Base-by-base conservation (phyloP, 1,140 invertebrate genomes). In the Drosophila miranda region DNA sequence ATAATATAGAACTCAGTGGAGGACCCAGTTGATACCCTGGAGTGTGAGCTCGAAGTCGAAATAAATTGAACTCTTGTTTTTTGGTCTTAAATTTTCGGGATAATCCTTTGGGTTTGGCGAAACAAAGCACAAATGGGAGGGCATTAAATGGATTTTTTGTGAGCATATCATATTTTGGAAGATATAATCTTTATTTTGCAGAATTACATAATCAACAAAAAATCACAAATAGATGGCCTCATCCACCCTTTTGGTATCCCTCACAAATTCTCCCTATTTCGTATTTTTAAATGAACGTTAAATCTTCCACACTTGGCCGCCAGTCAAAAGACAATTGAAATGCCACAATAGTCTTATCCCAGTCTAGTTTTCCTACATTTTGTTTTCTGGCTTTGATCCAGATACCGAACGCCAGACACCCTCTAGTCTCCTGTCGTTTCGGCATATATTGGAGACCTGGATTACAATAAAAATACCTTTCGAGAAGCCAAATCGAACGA, bases 281-380 rank as follows among this genome's bases (percentile, higher is more conserved):
- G 8, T 30, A 30, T 2, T 30, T 3, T 3, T 3, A 9, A 30
- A 8, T 9, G 28, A 30, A 30, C 28, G 19, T 11, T 8, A 43
- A 53, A 19, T 21, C 13, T 13, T 23, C 21, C 34, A 23, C 28
- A 63, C 19, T 61, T 82, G 70, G 60, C 69, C 38, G 49, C 54
- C 51, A 50, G 50, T 76, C 60, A 73, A 69, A 4, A 59, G 60
- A 58, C 51, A 75, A 78, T 71, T 71, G 58, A 71, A 75, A 63
- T 54, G 16, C 34, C 48, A 71, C 56, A 64, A 59, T 46, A 74
- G 59, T 63, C 56, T 14, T 23, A 23, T 13, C 5, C 34, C 30
- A 5, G 6, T 45, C n/a, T 16, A 26, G 9, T 3, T 30, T 30
- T 41, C 23, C n/a, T 13, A 26, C 9, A 8, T 9, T 30, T 48